Percentiles rank a stretch among this genome's conserved stretches.
Conservation (phyloP, 2,888 invertebrate species). For the Dione juno region DNA sequence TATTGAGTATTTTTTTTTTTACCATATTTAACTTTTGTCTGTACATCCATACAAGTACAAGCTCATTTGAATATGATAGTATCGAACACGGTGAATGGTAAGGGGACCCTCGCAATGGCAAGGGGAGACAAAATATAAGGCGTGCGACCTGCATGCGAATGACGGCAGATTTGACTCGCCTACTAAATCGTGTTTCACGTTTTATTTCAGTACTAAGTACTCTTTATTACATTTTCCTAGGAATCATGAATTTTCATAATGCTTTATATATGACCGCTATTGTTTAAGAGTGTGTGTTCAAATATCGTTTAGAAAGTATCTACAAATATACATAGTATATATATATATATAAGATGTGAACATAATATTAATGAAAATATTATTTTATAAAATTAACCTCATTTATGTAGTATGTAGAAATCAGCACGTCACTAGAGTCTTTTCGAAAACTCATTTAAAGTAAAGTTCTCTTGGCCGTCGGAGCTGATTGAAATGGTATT, state of each 20-base stretch:
- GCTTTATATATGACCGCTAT: too few species aligned
- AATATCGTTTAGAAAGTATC: too few species aligned
- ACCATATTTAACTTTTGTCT: too few species aligned
- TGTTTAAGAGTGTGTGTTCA: too few species aligned
- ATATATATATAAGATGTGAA: too few species aligned
- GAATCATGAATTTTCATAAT: too few species aligned
- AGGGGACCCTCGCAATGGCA: constrained; percentile 40
- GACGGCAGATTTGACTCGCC: constrained; percentile 35
- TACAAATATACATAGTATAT: too few species aligned
- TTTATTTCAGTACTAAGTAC: constrained; percentile 8
- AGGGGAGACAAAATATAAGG: constrained; percentile 43
- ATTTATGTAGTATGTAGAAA: background rate
- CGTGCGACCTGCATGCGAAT: constrained; percentile 42
- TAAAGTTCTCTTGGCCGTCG: background rate
- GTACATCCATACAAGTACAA: background rate
- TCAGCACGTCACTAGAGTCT: background rate
- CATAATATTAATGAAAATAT: too few species aligned
- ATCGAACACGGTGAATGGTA: constrained; percentile 30
- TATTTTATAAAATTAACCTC: too few species aligned
- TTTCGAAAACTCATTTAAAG: constrained; percentile 1
- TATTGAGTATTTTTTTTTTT: too few species aligned
- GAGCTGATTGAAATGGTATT: background rate
- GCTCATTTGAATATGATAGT: constrained; percentile 38
- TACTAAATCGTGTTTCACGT: constrained; percentile 36
- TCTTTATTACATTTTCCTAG: constrained; percentile 10